Conservation (phyloP, 2,113 vertebrate genomes). For the Stomatorhinus ivindoensis region DNA sequence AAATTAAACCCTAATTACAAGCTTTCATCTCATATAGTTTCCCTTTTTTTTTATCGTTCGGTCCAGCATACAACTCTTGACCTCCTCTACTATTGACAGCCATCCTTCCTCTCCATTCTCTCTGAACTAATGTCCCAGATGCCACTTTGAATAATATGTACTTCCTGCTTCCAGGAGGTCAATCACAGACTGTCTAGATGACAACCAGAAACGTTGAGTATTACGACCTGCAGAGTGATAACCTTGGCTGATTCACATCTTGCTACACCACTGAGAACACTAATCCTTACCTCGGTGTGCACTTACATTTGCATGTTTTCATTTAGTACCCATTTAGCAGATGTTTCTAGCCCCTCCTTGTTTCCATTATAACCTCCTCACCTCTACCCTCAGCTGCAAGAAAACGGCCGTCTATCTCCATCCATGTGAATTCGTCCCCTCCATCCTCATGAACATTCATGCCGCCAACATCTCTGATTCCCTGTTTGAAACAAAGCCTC, state of each 20-base stretch:
- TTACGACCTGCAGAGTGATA: neutral
- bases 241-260: neutral
- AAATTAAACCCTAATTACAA: neutral
- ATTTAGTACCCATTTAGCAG: constrained; percentile 1
- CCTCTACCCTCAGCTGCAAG: neutral
- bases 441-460: neutral
- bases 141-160: neutral
- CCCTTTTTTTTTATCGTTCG: neutral
- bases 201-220: neutral
- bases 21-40: neutral
- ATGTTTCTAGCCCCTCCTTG: neutral
- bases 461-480: neutral
- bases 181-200: neutral
- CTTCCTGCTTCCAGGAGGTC: neutral
- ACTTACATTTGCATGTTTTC: neutral
- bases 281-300: neutral
- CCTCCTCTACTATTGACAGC: neutral
- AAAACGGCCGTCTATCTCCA: neutral
- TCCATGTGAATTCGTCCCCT: neutral
- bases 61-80: neutral
- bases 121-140: neutral
- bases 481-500: neutral
- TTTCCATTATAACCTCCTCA: neutral
- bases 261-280: neutral
- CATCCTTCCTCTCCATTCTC: neutral